Evolutionary conservation across 2,888 invertebrate genomes (phyloP).

Genomic region (Lepidocyrtinus sp.): DNA sequence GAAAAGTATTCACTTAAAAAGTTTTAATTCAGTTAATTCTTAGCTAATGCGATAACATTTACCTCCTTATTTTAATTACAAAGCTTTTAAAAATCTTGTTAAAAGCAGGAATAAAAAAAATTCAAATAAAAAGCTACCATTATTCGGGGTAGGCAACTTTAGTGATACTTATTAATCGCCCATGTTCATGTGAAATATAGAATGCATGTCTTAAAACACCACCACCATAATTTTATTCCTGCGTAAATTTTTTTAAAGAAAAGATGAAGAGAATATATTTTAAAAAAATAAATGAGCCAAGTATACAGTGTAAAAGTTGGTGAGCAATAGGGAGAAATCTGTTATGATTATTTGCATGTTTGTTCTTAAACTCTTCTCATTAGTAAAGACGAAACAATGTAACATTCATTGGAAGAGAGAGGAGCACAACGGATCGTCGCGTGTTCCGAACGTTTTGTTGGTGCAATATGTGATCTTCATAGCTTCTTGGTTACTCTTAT

Average conservation of each 20-base stretch:
- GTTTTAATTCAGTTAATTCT: neutral
- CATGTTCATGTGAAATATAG: too few species aligned
- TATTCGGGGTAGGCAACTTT: too few species aligned
- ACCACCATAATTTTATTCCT: neutral
- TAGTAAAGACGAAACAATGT: neutral
- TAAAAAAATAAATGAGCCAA: too few species aligned
- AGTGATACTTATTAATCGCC: too few species aligned
- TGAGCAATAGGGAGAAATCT: too few species aligned
- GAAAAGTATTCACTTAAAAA: neutral
- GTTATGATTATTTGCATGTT: too few species aligned
- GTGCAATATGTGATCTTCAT: neutral
- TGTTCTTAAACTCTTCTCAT: neutral
- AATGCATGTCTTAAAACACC: neutral
- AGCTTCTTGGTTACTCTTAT: neutral
- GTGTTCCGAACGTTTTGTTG: neutral
- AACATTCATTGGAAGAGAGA: neutral
- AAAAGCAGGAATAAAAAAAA: too few species aligned
- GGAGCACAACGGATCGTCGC: neutral
- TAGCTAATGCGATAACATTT: neutral
- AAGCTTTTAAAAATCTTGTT: neutral
- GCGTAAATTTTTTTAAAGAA: neutral
- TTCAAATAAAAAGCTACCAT: too few species aligned
- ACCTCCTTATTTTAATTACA: neutral
- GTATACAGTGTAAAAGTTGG: too few species aligned
- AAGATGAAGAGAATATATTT: too few species aligned